phyloP scores from a whole-genome alignment of 2,113 vertebrate genomes.

The Calypte anna region DNA sequence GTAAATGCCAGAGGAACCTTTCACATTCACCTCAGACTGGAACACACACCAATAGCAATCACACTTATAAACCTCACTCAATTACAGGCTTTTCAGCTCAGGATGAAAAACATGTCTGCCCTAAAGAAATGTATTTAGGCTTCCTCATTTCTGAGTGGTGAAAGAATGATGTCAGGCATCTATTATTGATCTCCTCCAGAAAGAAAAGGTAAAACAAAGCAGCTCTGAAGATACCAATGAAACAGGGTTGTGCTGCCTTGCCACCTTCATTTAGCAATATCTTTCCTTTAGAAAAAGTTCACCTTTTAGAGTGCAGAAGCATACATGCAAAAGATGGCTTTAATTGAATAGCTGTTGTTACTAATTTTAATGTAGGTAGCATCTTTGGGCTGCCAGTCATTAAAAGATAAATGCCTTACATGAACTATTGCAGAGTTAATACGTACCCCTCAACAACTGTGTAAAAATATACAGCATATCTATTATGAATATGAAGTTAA shows the following conservation, averaged over 20 bases:
- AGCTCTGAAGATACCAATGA: slow-evolving; percentile 6
- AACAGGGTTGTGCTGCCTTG: background rate
- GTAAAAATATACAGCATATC: background rate
- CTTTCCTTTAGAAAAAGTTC: background rate
- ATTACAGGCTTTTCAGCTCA: slow-evolving; percentile 68
- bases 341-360: background rate
- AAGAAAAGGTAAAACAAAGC: slow-evolving; percentile 34
- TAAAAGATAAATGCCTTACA: background rate
- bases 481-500: background rate
- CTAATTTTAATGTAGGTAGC: background rate
- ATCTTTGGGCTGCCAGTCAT: background rate
- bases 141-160: slow-evolving; percentile 63
- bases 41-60: slow-evolving; percentile 59
- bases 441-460: background rate
- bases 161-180: slow-evolving; percentile 51
- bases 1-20: slow-evolving; percentile 70
- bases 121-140: slow-evolving; percentile 66
- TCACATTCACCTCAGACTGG: slow-evolving; percentile 29
- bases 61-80: slow-evolving; percentile 69
- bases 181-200: slow-evolving; percentile 70
- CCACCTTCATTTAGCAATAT: background rate
- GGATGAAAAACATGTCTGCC: slow-evolving; percentile 66
- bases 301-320: background rate
- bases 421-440: background rate
- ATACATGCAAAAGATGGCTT: background rate